Percentiles rank a stretch among this genome's conserved stretches.
phyloP scores from a whole-genome alignment of 2,888 invertebrate genomes.

The Drosophila merina region DNA sequence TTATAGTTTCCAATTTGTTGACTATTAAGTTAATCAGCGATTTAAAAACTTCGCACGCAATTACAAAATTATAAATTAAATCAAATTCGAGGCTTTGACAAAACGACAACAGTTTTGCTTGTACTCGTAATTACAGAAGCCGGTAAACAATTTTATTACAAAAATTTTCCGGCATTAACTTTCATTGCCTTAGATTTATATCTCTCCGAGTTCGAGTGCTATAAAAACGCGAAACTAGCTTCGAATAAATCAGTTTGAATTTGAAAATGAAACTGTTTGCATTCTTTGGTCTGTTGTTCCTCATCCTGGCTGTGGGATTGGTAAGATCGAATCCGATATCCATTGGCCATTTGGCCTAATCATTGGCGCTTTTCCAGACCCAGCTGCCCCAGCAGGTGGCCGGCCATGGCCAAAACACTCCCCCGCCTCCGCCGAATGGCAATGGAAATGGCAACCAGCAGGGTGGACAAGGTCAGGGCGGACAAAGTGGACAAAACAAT shows the following conservation, averaged over 20 bases:
- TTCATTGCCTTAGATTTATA: slow-evolving; percentile 9
- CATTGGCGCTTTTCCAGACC: slow-evolving; percentile 12
- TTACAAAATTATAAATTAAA: slow-evolving; percentile 21
- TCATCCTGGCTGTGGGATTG: slow-evolving; percentile 58
- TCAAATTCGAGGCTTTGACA: background rate
- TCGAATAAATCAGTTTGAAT: slow-evolving; percentile 43
- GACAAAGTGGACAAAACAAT: slow-evolving; percentile 27
- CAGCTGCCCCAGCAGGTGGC: slow-evolving; percentile 38
- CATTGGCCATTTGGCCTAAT: background rate
- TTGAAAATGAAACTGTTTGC: slow-evolving; percentile 64
- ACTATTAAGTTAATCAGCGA: background rate
- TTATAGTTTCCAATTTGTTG: slow-evolving; percentile 12
- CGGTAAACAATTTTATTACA: slow-evolving; percentile 22
- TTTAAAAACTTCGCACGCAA: slow-evolving; percentile 13
- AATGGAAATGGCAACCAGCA: slow-evolving; percentile 34
- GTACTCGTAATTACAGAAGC: slow-evolving; percentile 13
- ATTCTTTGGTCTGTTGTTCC: slow-evolving; percentile 55
- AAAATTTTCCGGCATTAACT: slow-evolving; percentile 4
- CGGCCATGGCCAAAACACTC: slow-evolving; percentile 26
- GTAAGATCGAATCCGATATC: slow-evolving; percentile 41
- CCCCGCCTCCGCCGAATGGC: slow-evolving; percentile 29
- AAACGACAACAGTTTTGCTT: slow-evolving; percentile 1
- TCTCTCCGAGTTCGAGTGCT: slow-evolving; percentile 22
- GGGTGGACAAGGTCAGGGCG: slow-evolving; percentile 33
- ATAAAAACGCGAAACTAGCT: slow-evolving; percentile 46